phyloP scores from a whole-genome alignment of 1,140 invertebrate species.

The Lysiphlebus fabarum region DNA sequence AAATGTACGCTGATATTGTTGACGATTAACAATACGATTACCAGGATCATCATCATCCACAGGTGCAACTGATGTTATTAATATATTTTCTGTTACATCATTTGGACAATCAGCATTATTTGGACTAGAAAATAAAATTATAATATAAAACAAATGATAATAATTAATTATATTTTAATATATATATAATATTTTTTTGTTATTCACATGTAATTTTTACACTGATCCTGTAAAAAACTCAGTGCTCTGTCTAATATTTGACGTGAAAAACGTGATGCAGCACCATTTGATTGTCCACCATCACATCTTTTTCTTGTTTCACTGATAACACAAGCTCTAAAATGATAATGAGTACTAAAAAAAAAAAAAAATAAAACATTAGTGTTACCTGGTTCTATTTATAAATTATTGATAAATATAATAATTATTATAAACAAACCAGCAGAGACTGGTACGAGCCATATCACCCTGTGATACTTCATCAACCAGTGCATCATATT shows the following conservation, averaged over 20 bases:
- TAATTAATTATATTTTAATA: not conserved
- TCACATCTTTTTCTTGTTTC: constrained; percentile 58
- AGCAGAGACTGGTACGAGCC: constrained; percentile 59
- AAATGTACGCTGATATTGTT: constrained; percentile 36
- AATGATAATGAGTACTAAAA: constrained; percentile 58
- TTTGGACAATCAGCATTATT: constrained; percentile 53
- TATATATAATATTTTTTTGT: not conserved
- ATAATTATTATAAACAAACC: constrained; percentile 46
- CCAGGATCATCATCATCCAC: constrained; percentile 29
- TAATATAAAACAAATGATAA: not conserved
- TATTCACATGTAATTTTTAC: constrained; percentile 60
- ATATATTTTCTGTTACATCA: constrained; percentile 28
- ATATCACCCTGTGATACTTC: constrained; percentile 59
- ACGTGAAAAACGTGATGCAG: constrained; percentile 54
- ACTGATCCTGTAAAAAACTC: constrained; percentile 60
- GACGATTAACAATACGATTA: constrained; percentile 39
- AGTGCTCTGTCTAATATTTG: constrained; percentile 61
- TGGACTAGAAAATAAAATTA: constrained; percentile 44
- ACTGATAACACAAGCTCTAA: constrained; percentile 58
- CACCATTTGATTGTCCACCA: constrained; percentile 48
- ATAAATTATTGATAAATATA: not conserved
- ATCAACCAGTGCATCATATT: constrained; percentile 58
- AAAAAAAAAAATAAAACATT: not conserved
- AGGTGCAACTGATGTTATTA: constrained; percentile 30
- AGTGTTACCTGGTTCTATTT: not conserved